Evolutionary conservation across 2,113 vertebrate species (phyloP).

Genomic region (Alethe castanea): DNA sequence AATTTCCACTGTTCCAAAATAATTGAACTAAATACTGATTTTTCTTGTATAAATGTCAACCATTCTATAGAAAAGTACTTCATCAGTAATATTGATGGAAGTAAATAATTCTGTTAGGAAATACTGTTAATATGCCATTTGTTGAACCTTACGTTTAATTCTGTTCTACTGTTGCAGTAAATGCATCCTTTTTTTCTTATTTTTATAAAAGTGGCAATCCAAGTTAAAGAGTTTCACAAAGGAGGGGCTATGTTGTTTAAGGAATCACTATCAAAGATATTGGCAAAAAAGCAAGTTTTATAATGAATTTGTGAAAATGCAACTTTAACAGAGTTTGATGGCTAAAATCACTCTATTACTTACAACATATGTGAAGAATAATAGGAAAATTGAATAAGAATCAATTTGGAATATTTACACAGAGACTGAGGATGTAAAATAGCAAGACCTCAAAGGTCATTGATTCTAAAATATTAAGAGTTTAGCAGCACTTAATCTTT

Average conservation of each 20-base stretch:
- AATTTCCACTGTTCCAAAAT: neutral
- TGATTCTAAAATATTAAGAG: neutral
- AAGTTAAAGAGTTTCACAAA: neutral
- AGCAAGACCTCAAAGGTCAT: neutral
- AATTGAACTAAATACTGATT: neutral
- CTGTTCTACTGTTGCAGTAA: neutral
- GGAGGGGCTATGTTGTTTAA: neutral
- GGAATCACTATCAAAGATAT: neutral
- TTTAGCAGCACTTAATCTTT: neutral
- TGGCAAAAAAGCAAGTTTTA: neutral
- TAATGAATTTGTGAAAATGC: neutral
- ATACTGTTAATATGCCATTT: neutral
- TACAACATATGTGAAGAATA: neutral
- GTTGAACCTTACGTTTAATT: neutral
- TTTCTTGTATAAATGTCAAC: neutral
- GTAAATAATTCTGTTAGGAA: neutral
- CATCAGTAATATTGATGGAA: neutral
- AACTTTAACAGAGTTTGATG: neutral
- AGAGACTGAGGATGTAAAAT: neutral
- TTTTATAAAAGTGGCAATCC: neutral
- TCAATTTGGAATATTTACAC: neutral
- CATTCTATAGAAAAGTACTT: neutral
- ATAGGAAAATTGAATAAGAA: neutral
- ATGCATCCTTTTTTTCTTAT: neutral
- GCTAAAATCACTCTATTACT: neutral